A percentile compares a stretch with the other conserved stretches of the same genome.
Evolutionary conservation across 2,888 invertebrate species (phyloP).

Genomic region (Odontothrips loti): DNA sequence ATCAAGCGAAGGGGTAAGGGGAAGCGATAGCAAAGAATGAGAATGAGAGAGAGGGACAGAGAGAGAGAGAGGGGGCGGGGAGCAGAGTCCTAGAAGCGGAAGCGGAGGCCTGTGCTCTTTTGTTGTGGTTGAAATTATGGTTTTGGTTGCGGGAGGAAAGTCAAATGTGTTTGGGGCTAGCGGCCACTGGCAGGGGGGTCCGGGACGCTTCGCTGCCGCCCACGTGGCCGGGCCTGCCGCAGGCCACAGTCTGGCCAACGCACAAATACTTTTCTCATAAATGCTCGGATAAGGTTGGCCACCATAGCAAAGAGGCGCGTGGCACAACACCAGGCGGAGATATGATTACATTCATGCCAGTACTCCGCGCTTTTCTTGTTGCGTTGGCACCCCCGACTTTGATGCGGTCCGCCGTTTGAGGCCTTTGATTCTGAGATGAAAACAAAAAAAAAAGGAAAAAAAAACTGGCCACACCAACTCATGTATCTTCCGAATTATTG

Average conservation of each 20-base stretch:
- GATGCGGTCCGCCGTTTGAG: no score
- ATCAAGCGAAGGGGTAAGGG: not conserved
- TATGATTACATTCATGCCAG: not conserved
- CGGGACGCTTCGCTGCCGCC: no score
- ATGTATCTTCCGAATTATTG: no score
- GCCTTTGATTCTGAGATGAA: no score
- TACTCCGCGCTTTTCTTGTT: not conserved
- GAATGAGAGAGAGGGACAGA: not conserved
- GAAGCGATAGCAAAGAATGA: not conserved
- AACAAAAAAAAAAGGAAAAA: no score
- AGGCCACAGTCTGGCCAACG: not conserved
- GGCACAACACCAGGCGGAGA: not conserved
- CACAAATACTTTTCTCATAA: conserved; percentile 11
- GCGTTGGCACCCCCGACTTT: not conserved
- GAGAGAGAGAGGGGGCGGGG: not conserved
- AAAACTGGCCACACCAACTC: no score
- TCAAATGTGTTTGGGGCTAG: conserved; percentile 8
- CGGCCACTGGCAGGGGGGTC: not conserved
- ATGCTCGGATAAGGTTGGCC: not conserved
- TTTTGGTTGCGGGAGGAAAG: conserved; percentile 16
- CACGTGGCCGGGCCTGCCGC: no score
- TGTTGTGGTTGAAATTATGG: conserved; percentile 23
- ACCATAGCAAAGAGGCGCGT: not conserved
- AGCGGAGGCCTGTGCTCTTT: not conserved
- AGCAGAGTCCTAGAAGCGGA: conserved; percentile 5